Evolutionary conservation across 2,113 vertebrate genomes (phyloP), one percentile per base, ranked within the genome.

Genomic region (Neopipo cinnamomea): DNA sequence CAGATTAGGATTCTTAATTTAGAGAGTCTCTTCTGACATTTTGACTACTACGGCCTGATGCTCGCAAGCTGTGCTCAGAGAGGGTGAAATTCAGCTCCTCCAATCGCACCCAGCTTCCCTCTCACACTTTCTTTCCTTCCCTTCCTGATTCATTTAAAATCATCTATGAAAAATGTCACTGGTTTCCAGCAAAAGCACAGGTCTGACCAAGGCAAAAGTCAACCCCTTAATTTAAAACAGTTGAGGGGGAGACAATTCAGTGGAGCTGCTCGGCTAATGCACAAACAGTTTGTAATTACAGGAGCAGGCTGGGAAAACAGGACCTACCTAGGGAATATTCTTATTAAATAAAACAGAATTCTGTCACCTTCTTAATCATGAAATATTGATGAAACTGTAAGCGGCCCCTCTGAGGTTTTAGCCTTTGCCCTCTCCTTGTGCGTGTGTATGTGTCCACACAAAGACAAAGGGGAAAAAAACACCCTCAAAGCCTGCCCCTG

Each of bases 371-470:
- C 93, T 96, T 96, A 96, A 97, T 96, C 89, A 96, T 94, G 95
- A 97, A 97, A 97, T 97, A 96, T 97, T 96, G 97, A 97, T 97
- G 97, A 97, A 97, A 95, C 94, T 92, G 88, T 95, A 97, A 97
- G 93, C 94, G 94, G 74, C 42, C 85, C 85, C 78, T 97, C 95
- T 81, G 89, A 96, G 94, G 91, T 95, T 96, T 93, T 95, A 92
- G 86, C 96, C 95, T 97, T 96, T 96, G 95, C 84, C 92, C 95
- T 97, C 88, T 93, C 77, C 91, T 92, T 81, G 81, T 93, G 55
- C 55, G n/a, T 41, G 39, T 58, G 24, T 75, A 37, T 67, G 58
- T 70, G 61, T 88, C 89, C 94, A 85, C 84, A 78, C 65, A 92
- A 93, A 93, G 81, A 89, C 10, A 30, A 91, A 96, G 76, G 44